Evolutionary conservation across 1,140 invertebrate genomes (phyloP), one percentile per base, ranked within the genome.

Genomic region (Branchinecta lynchi): DNA sequence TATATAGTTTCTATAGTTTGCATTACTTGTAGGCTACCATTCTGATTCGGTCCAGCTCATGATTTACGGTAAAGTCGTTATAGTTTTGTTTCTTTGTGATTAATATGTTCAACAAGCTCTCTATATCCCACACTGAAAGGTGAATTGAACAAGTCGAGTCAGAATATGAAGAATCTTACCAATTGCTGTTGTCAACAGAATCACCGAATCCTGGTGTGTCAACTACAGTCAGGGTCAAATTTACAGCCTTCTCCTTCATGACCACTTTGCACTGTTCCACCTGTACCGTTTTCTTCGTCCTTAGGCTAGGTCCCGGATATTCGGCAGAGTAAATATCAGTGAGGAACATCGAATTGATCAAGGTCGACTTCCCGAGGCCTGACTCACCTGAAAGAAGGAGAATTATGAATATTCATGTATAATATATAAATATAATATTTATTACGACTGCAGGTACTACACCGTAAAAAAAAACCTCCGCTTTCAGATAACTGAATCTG

Each of bases 331-430:
- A 96, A 74, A 97, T 90, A 75, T 99, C 97, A 70, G 96, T 89
- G 67, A 99, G 83, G 81, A 99, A 99, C 85, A 99, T 89, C n/a
- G 96, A 98, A 81, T 99, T 99, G 77, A 99, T 96, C 74, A 99
- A 82, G 8, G 97, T 99, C 9, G 95, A 98, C 81, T 99, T 99
- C 43, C 97, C 97, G 44, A 98, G 81, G 10, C 96, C 96, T 32
- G 93, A 94, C 81, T 97, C 93, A 74, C 92, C 92, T 86, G 82
- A 77, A 72, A 84, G 78, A 81, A 45, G 69, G 45, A 71, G 43
- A 71, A 67, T 67, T 71, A 71, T 32, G 32, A 32, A 32, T 32
- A 32, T 32, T 1, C 1, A 32, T 32, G 5, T 32, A 32, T 32
- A n/a, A n/a, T n/a, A n/a, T n/a, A n/a, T n/a, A n/a, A n/a, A n/a